A percentile compares a stretch with the other conserved stretches of the same genome.
Evolutionary conservation across 1,140 invertebrate species (phyloP).

Genomic region (Wasmannia auropunctata): DNA sequence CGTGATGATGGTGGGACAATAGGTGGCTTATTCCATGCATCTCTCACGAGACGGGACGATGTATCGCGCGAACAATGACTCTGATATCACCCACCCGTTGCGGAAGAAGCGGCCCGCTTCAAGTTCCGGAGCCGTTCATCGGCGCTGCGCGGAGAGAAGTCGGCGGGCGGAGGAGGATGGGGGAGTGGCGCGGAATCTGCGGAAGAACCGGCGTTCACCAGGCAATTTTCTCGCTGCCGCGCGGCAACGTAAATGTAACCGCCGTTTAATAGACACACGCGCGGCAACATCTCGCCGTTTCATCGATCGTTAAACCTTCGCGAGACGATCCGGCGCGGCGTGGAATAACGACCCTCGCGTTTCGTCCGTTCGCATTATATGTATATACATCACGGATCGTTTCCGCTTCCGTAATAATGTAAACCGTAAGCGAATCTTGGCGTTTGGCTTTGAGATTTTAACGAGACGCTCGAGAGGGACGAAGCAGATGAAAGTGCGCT

Average conservation of each 20-base stretch:
- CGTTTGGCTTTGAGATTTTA: neutral
- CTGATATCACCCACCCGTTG: neutral
- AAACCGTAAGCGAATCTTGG: neutral
- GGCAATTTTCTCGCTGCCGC: constrained; percentile 24
- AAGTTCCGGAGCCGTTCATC: neutral
- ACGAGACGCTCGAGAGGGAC: neutral
- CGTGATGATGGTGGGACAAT: constrained; percentile 71
- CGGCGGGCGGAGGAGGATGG: no score
- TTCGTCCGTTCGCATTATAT: neutral
- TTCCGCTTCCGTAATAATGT: neutral
- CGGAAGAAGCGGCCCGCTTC: constrained; percentile 17
- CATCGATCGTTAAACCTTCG: neutral
- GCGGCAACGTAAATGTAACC: neutral
- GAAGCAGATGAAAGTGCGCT: neutral
- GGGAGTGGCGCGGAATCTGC: constrained; percentile 30
- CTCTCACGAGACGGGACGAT: constrained; percentile 61
- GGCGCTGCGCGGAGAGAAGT: neutral
- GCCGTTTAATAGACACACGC: neutral
- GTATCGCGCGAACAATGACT: constrained; percentile 13
- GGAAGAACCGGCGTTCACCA: neutral
- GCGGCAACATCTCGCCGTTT: neutral
- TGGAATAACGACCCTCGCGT: neutral
- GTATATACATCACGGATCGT: neutral
- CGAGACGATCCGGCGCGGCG: neutral
- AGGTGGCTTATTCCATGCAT: constrained; percentile 81